Evolutionary conservation across 2,797 vertebrate species (phyloP).

Genomic region (Fundulus diaphanus): DNA sequence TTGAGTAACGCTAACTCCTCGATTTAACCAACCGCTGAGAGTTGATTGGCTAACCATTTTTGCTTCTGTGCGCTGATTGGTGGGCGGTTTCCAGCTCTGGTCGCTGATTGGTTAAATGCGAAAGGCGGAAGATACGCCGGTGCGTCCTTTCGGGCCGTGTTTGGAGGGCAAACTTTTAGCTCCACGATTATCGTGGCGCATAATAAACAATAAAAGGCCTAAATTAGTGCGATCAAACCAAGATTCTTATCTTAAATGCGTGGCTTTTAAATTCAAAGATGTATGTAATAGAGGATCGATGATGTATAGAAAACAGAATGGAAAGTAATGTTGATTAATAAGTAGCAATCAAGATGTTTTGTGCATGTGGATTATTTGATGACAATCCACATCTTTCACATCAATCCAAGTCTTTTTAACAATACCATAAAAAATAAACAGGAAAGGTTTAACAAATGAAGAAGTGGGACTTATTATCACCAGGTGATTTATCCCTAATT

Average conservation of each 20-base stretch:
- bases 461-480: not conserved
- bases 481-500: not conserved
- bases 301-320: not conserved
- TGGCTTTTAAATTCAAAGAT: not conserved
- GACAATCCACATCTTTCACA: too few relatives aligned
- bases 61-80: not conserved
- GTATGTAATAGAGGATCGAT: not conserved
- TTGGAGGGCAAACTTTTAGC: constrained; percentile 64
- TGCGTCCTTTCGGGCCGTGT: constrained; percentile 56
- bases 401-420: too few relatives aligned
- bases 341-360: too few relatives aligned
- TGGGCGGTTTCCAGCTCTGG: not conserved
- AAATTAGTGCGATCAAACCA: not conserved
- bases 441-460: not conserved
- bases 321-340: not conserved
- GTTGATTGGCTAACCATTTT: constrained; percentile 53
- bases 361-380: too few relatives aligned
- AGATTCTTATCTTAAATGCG: too few relatives aligned
- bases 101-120: constrained; percentile 21
- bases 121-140: not conserved
- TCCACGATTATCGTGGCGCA: not conserved
- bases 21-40: constrained; percentile 24
- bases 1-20: constrained; percentile 58
- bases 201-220: not conserved
- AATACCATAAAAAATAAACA: too few relatives aligned